Evolutionary conservation across 2,113 vertebrate species (phyloP), one percentile per base, ranked within the genome.

Genomic region (Clinocottus analis): DNA sequence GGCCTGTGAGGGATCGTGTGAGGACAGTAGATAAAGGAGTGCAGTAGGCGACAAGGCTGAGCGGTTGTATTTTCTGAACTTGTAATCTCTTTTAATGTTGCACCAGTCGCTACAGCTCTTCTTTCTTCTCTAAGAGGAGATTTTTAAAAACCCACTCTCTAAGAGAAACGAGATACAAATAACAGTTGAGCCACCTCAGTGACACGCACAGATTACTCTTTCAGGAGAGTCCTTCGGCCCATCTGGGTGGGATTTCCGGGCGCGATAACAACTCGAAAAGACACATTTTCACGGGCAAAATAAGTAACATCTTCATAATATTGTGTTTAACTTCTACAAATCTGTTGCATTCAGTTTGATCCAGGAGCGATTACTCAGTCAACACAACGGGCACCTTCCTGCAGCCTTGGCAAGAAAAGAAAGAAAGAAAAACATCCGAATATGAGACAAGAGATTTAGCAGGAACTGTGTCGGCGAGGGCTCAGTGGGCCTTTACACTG

Each of bases 21-120:
- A 80, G 67, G 75, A 81, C 72, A 74, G 41, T 63, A 79, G 75
- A 85, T 69, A 81, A 49, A 17, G 65, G 45, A 53, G 63, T 35
- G 47, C 75, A 67, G 66, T 45, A 19, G 35, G 51, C 8, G 8
- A 59, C 62, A 51, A 58, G 71, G 74, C 47, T 65, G 64, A 23
- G 47, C 51, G 13, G 39, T 69, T 61, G 70, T 72, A 62, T 47
- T 77, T 83, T 72, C 1, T 80, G n/a, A 47, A 74, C 75, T 45
- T 60, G 39, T 81, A 61, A 80, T 63, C 37, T 8, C 37, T 56
- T 70, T 67, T 49, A 55, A 63, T 68, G 59, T 17, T 12, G 51
- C 35, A 29, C 41, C 62, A 60, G 33, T 14, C 31, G 14, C 60
- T 29, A 14, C 51, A 49, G 23, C 49, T 31, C 58, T 65, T 17